Conservation (phyloP, 2,888 invertebrate species). For the Melanchra persicariae region DNA sequence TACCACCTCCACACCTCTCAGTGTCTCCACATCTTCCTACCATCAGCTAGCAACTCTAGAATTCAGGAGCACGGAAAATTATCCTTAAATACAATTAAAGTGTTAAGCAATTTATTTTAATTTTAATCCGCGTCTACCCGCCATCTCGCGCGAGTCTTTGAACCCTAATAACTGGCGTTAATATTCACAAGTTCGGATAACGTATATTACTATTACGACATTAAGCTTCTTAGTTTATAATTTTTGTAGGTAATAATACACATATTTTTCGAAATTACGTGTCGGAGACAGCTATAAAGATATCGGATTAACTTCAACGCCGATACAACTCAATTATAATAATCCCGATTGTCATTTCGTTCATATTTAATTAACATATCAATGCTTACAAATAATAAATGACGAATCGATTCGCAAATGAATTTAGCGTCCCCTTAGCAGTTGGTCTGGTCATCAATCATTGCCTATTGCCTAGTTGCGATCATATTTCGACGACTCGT, state of each 20-base stretch:
- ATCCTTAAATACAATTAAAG: conserved; percentile 90
- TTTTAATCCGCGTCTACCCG: conserved; percentile 84
- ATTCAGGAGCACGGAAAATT: conserved; percentile 90
- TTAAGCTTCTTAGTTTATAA: conserved; percentile 76
- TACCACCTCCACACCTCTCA: conserved; percentile 67
- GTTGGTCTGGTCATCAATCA: conserved; percentile 78
- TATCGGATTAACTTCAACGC: conserved; percentile 60
- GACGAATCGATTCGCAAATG: conserved; percentile 81
- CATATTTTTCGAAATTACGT: conserved; percentile 30
- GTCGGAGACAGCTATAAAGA: conserved; percentile 40
- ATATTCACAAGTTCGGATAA: conserved; percentile 79
- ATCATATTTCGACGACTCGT: conserved; percentile 43
- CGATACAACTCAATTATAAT: conserved; percentile 48
- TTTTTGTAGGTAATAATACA: conserved; percentile 35
- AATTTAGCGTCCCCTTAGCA: conserved; percentile 76
- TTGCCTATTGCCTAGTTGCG: conserved; percentile 63
- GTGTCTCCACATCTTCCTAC: conserved; percentile 78
- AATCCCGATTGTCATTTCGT: conserved; percentile 47
- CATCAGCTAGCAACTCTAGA: conserved; percentile 84
- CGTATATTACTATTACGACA: conserved; percentile 74
- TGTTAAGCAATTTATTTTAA: conserved; percentile 89
- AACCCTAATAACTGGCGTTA: conserved; percentile 79
- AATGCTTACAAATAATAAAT: conserved; percentile 75
- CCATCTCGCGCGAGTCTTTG: conserved; percentile 75
- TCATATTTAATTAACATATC: conserved; percentile 74